Evolutionary conservation across 2,888 invertebrate species (phyloP).

Genomic region (Shargacucullia verbasci): DNA sequence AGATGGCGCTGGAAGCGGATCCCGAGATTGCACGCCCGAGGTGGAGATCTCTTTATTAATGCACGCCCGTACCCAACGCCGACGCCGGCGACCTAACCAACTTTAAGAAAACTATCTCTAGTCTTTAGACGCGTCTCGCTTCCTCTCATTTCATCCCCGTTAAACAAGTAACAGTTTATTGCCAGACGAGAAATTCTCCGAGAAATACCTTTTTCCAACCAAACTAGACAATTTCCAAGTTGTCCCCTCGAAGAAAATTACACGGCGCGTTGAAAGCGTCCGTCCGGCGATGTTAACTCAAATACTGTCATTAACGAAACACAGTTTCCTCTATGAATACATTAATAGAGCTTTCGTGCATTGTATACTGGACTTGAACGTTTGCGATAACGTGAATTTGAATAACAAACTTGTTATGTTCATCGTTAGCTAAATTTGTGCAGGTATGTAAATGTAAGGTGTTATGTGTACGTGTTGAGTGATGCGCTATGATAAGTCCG

Average conservation of each 20-base stretch:
- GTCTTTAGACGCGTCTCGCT: slow-evolving; percentile 61
- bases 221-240: slow-evolving; percentile 75
- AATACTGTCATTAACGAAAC: slow-evolving; percentile 74
- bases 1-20: slow-evolving; percentile 33
- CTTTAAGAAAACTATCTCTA: slow-evolving; percentile 76
- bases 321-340: slow-evolving; percentile 63
- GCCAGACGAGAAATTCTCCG: slow-evolving; percentile 70
- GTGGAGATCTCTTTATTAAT: slow-evolving; percentile 72
- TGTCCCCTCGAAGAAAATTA: slow-evolving; percentile 70
- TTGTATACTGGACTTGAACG: slow-evolving; percentile 62
- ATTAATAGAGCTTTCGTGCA: slow-evolving; percentile 56
- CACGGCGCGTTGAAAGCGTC: slow-evolving; percentile 66
- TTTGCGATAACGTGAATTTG: slow-evolving; percentile 61
- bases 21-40: slow-evolving; percentile 68
- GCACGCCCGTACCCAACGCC: slow-evolving; percentile 57
- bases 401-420: slow-evolving; percentile 64
- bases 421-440: slow-evolving; percentile 68
- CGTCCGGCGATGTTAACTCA: slow-evolving; percentile 59
- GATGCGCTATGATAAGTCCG: slow-evolving; percentile 59
- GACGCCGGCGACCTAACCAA: slow-evolving; percentile 70
- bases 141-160: slow-evolving; percentile 73
- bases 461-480: slow-evolving; percentile 61
- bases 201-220: slow-evolving; percentile 73
- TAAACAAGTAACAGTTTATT: slow-evolving; percentile 82
- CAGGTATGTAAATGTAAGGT: slow-evolving; percentile 69